Evolutionary conservation across 2,113 vertebrate species (phyloP), one percentile per base, ranked within the genome.

Genomic region (Maccullochella peelii): DNA sequence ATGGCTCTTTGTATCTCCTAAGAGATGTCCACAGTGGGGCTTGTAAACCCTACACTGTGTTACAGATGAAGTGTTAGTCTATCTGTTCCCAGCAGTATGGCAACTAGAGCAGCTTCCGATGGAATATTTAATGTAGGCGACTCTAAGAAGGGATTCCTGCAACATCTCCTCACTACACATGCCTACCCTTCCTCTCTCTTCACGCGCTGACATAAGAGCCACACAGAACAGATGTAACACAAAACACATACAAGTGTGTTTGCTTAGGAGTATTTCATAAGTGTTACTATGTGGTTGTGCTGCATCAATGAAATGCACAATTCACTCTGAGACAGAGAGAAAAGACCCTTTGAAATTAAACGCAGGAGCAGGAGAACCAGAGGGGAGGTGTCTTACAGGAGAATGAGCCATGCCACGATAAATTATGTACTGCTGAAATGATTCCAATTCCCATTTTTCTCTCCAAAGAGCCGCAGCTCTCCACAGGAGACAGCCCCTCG

Each of bases 371-470:
- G 25, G 40, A 49, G 62, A 63, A 77, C 15, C 44, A 69, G 63
- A 54, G 25, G 54, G 52, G 74, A 80, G 77, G 63, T 75, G 82
- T 88, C 83, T 68, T 57, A 84, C 74, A 86, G 27, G 68, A 77
- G 75, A 86, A 62, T 1, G 77, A 80, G 75, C 50, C 58, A 76
- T 67, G 62, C 55, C 47, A 25, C 33, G 59, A 88, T 89, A 77
- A 93, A 93, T 92, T 83, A 94, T 87, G 80, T 38, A 81, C 80
- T 18, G 66, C 66, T 82, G 82, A 90, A 93, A 87, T 84, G 49
- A 86, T 78, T 88, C 84, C 73, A 84, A 52, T 81, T 87, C 79
- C 83, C 81, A 91, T 87, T 92, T 88, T 93, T 91, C 72, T 72
- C 80, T 62, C 62, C 57, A 59, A 83, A 84, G 78, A 88, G 69